Evolutionary conservation across 2,888 invertebrate genomes (phyloP), one percentile per base, ranked within the genome.

Genomic region (Phortica okadai): DNA sequence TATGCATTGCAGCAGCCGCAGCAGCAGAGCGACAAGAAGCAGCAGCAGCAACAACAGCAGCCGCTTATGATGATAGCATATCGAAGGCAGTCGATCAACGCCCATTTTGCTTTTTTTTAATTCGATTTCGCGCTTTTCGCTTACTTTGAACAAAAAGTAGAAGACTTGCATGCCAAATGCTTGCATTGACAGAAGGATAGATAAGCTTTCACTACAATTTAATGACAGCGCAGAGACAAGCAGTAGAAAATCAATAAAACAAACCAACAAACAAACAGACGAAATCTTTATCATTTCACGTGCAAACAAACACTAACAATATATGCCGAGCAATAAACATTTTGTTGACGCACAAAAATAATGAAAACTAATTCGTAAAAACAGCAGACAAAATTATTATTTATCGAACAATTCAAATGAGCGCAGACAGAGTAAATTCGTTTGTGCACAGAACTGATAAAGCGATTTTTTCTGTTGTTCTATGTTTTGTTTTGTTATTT

Each of bases 401-500:
- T 73, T 73, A 44, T 42, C 14, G n/a, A 62, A 44, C 73, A 73
- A 73, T 73, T 73, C 73, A 74, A 76, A 75, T 74, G 77, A 70
- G 67, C 44, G 42, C 25, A 62, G 58, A 33, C n/a, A 41, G 6
- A 62, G 25, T 8, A 10, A 44, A 6, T 73, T n/a, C 59, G 44
- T n/a, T 8, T 45, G 25, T 54, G 66, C 6, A 0, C 7, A 58
- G 21, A 59, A 70, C 21, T 74, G 76, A 67, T 74, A 76, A 74
- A 59, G 25, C 73, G 64, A 45, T 75, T 80, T 56, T 50, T 41
- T 11, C 5, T 66, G 2, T 6, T 50, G 33, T 5, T 33, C 33
- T 5, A 1, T 33, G 21, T 84, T 67, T 8, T 42, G 41, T 41
- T 41, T 42, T 84, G 86, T 66, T 78, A 82, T 75, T 78, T 83